Base-by-base conservation (phyloP, 1,140 invertebrate genomes). In the Pentalonia nigronervosa region DNA sequence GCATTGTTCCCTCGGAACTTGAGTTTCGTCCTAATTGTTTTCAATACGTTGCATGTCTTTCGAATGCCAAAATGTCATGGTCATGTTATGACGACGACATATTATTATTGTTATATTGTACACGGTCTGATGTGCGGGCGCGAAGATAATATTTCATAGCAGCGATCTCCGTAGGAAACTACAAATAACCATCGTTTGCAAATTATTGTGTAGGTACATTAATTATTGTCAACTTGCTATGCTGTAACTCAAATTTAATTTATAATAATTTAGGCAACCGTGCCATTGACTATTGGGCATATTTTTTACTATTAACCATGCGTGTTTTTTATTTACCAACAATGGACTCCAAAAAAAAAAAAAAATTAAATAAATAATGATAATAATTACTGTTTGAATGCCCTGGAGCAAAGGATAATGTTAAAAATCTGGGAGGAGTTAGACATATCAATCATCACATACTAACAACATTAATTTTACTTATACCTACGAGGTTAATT, bases 61-160 rank as follows among this genome's bases (percentile, higher is more conserved):
- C 41, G 83, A 84, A 84, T 84, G 83, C 83, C 83, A 84, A 84
- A 84, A 84, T 45, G 83, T 84, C 83, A 45, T 14, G 83, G 36
- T 84, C 83, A 23, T 45, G 83, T 84, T 84, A 30, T 45, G 41
- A 41, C 11, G 83, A 41, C 9, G 25, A 84, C 25, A 45, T 45
- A 48, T 11, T 48, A 20, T 67, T 67, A 67, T 67, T 67, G 4
- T 67, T n/a, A n/a, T 67, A 67, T 83, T 84, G 25, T 21, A 34
- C 23, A 84, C 41, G 23, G 83, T 17, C 25, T 25, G 11, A 84
- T 84, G 36, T 41, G 8, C 8, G 20, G 36, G 76, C 20, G 34
- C 34, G 34, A 20, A 36, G 76, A 81, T 81, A 81, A 20, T 34
- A 34, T 34, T 81, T 81, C 76, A 30, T 30, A 14, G 23, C 8